phyloP scores from a whole-genome alignment of 1,140 invertebrate genomes.

The Ruditapes philippinarum region DNA sequence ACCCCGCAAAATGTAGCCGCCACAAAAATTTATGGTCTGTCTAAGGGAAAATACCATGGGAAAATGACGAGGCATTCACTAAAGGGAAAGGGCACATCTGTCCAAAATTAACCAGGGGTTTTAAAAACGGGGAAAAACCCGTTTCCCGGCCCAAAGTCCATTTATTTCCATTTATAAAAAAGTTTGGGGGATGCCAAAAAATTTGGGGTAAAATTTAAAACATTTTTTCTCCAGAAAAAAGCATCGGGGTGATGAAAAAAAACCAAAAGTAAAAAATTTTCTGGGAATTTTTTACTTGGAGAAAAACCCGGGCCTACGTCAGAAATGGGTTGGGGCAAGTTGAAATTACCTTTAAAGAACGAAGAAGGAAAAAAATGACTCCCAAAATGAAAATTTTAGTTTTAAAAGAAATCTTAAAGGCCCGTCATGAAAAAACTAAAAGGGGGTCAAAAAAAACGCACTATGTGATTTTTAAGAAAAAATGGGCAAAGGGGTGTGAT shows the following conservation, averaged over 20 bases:
- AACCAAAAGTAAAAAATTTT: conserved; percentile 59
- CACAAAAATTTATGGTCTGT: conserved; percentile 90
- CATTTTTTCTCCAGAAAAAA: conserved; percentile 37
- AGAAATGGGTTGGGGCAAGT: not conserved
- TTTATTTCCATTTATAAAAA: not conserved
- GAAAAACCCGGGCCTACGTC: conserved; percentile 7
- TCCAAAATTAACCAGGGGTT: conserved; percentile 58
- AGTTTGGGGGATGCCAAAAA: not conserved
- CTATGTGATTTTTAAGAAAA: not conserved
- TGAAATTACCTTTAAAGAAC: not conserved
- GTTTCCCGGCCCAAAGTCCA: not conserved
- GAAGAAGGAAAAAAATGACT: not conserved
- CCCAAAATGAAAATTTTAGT: not conserved
- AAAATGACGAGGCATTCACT: conserved; percentile 78
- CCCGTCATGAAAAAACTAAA: conserved; percentile 32
- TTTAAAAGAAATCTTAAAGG: not conserved
- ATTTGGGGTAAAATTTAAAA: not conserved
- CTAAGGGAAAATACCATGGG: conserved; percentile 53
- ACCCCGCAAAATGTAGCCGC: conserved; percentile 95
- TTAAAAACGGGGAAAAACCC: conserved; percentile 18
- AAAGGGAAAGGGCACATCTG: conserved; percentile 78
- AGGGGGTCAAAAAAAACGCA: not conserved
- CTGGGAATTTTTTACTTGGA: conserved; percentile 42
- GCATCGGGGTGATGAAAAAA: conserved; percentile 18
- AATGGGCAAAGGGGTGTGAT: conserved; percentile 6